phyloP scores from a whole-genome alignment of 1,140 invertebrate species.

The Zeugodacus cucurbitae region DNA sequence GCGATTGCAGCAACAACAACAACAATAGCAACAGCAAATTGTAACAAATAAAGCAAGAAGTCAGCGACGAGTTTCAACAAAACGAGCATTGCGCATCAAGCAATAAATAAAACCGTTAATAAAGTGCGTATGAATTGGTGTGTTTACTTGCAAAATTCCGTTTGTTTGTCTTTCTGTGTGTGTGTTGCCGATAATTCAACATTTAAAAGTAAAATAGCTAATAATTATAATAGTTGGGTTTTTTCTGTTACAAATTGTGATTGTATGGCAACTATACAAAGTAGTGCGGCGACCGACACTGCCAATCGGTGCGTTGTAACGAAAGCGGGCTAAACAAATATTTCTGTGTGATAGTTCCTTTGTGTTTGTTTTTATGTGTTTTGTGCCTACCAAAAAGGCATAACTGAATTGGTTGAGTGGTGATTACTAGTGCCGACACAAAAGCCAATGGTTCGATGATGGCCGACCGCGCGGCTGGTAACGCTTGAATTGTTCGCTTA shows the following conservation, averaged over 20 bases:
- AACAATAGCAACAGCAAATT: not conserved
- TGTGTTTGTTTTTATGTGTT: not conserved
- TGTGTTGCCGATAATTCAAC: not conserved
- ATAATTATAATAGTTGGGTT: not conserved
- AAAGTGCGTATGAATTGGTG: not conserved
- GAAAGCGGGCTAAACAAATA: slow-evolving; percentile 22
- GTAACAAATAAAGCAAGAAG: not conserved
- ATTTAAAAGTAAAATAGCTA: not conserved
- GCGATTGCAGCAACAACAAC: not conserved
- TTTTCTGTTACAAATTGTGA: not conserved
- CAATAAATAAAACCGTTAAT: slow-evolving; percentile 35
- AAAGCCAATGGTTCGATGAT: not conserved
- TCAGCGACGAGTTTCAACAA: not conserved
- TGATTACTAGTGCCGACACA: not conserved
- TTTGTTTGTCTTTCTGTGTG: not conserved
- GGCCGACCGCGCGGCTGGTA: not conserved
- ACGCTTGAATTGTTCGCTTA: slow-evolving; percentile 7
- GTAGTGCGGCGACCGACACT: not conserved
- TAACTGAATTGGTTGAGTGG: slow-evolving; percentile 19
- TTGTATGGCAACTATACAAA: not conserved
- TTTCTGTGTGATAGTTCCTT: not conserved
- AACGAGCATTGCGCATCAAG: slow-evolving; percentile 4
- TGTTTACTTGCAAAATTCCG: not conserved
- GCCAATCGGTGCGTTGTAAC: slow-evolving; percentile 26
- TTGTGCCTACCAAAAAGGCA: not conserved